Evolutionary conservation across 1,140 invertebrate species (phyloP).

Genomic region (Cydia amplana): DNA sequence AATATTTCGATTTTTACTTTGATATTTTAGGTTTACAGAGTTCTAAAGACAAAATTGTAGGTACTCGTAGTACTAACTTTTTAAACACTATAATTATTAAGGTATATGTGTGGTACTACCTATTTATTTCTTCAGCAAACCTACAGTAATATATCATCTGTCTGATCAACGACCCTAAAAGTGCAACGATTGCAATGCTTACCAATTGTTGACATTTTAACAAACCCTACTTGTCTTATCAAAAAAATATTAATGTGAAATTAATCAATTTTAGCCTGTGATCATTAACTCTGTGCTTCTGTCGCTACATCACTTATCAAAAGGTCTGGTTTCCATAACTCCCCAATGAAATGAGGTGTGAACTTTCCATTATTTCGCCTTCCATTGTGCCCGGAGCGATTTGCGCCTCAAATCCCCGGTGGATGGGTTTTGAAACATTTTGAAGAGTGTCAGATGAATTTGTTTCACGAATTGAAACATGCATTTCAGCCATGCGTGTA

Average conservation of each 20-base stretch:
- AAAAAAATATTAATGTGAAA: not conserved
- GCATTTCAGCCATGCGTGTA: not conserved
- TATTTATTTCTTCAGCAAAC: too few relatives aligned
- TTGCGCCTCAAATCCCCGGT: not conserved
- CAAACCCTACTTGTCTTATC: too few relatives aligned
- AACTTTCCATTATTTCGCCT: conserved; percentile 16
- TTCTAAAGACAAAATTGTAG: too few relatives aligned
- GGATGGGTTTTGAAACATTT: conserved; percentile 16
- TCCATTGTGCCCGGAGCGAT: conserved; percentile 8
- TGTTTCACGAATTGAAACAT: conserved; percentile 14
- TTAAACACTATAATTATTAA: too few relatives aligned
- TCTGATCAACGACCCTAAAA: too few relatives aligned
- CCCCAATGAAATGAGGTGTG: conserved; percentile 12
- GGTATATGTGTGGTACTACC: too few relatives aligned
- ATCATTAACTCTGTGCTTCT: not conserved
- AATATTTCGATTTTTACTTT: too few relatives aligned
- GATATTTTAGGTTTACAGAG: too few relatives aligned
- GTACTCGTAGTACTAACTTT: too few relatives aligned
- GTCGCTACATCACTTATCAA: not conserved
- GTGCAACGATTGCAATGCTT: too few relatives aligned
- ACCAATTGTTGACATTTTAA: too few relatives aligned
- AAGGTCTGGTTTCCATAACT: conserved; percentile 16
- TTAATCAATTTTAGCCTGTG: not conserved
- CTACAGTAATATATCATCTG: too few relatives aligned
- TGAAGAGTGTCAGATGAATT: conserved; percentile 16